Conservation (phyloP, 2,113 vertebrate species). For the Pomatorhinus ruficollis region DNA sequence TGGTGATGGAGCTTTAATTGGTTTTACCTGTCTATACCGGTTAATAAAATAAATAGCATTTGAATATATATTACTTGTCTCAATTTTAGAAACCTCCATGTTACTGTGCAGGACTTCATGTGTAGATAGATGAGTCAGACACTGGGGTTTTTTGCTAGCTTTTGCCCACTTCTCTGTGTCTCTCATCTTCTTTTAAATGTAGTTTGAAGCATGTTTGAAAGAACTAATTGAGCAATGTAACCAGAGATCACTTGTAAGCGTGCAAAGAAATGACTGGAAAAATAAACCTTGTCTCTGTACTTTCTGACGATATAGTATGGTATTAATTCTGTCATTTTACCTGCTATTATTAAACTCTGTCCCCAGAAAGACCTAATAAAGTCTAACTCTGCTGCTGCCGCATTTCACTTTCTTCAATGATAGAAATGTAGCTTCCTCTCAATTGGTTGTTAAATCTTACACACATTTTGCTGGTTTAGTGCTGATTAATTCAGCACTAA, state of each 20-base stretch:
- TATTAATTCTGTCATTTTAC: not conserved
- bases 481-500: not conserved
- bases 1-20: not conserved
- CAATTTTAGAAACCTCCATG: not conserved
- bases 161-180: not conserved
- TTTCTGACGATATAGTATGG: not conserved
- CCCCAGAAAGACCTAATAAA: not conserved
- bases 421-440: not conserved
- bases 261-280: not conserved
- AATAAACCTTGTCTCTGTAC: not conserved
- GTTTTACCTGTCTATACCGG: not conserved
- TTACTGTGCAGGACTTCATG: not conserved
- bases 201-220: not conserved
- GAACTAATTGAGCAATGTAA: not conserved
- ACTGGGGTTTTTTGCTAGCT: not conserved
- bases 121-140: not conserved
- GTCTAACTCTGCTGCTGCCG: not conserved
- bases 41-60: not conserved
- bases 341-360: not conserved
- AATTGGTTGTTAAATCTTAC: not conserved
- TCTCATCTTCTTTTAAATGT: not conserved
- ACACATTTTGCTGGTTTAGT: not conserved
- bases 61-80: not conserved
- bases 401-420: not conserved
- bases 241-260: not conserved